Base-by-base conservation (phyloP, 2,113 vertebrate genomes). In the Chunga burmeisteri region DNA sequence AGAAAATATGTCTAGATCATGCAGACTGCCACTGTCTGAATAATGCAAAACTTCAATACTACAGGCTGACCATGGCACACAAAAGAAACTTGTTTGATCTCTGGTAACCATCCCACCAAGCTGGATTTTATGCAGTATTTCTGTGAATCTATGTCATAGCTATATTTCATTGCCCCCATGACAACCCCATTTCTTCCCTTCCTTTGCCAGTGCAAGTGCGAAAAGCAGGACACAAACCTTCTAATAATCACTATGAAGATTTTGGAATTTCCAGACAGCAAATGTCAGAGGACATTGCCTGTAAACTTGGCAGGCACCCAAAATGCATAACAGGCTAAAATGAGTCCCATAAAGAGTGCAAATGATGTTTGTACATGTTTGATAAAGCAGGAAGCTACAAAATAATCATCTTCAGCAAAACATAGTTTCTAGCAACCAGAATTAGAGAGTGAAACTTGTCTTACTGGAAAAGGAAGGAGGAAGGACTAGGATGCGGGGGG, bases 121-220 rank as follows among this genome's bases (percentile, higher is more conserved):
- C 3, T 82, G 79, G 38, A 92, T 50, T 89, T 80, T 73, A 88
- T 83, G 40, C 23, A 86, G 17, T 40, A 63, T 93, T 80, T 32
- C 67, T 80, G 17, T 23, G 25, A 80, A 16, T 65, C 47, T 38
- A 0, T 81, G 27, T 36, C 62, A 70, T 38, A 80, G 29, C 11
- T 42, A 8, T 61, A 46, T 73, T 61, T 73, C 19, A n/a, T 44
- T 61, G 40, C 13, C 32, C 46, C 82, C n/a, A 16, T 61, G 53
- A 38, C 22, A 90, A 36, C 10, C 6, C 6, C 1, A 2, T 49
- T 88, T 91, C 40, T 79, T 85, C 22, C 58, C 19, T 66, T 92
- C 16, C 13, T 46, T 85, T 90, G 36, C 22, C 62, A 15, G 2
- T 59, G n/a, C n/a, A 84, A 4, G 18, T 0, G 0, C 0, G 0